Evolutionary conservation across 2,797 vertebrate species (phyloP), one percentile per base, ranked within the genome.

Genomic region (Leucoraja ocellata): DNA sequence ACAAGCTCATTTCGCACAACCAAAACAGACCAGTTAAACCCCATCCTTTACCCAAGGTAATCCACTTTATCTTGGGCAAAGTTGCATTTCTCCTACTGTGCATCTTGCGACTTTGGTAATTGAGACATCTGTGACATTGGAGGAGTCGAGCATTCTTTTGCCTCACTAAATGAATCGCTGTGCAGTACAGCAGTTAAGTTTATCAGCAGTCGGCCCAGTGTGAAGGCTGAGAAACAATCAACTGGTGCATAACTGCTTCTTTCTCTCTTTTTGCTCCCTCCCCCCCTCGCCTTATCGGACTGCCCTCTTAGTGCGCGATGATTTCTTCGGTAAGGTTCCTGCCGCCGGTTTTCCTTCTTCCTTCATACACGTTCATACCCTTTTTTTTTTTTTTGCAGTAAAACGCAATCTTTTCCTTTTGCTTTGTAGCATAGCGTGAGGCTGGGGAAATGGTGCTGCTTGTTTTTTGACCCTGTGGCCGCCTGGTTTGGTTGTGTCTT

Each of bases 251-350:
- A 91, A 91, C 36, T 1, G 68, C 90, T 91, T 91, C 71, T 91
- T 74, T 91, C 90, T 91, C 90, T 91, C 90, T 91, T 91, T 91
- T 74, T 91, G 90, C 90, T 91, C 68, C 36, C 71, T 91, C 54
- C 94, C 94, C 95, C 96, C 95, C 94, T 93, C 95, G 95, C 95
- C 94, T 95, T 94, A 94, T 95, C 95, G 95, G 95, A 96, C 96
- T 95, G 96, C 96, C 95, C 95, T 96, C 97, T 96, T 97, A 99
- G 99, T 99, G 95, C 98, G 98, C 94, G 98, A 99, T 97, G 99
- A 99, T 98, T 99, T 98, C 97, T 99, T 99, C 97, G 99, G 99
- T 99, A 99, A 99, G 98, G 97, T 96, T 91, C 90, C 71, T 93
- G 39, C 78, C 71, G 39, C 77, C 73, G 28, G 81, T 25, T 25